phyloP scores from a whole-genome alignment of 2,888 invertebrate genomes.

The Ceramica pisi region DNA sequence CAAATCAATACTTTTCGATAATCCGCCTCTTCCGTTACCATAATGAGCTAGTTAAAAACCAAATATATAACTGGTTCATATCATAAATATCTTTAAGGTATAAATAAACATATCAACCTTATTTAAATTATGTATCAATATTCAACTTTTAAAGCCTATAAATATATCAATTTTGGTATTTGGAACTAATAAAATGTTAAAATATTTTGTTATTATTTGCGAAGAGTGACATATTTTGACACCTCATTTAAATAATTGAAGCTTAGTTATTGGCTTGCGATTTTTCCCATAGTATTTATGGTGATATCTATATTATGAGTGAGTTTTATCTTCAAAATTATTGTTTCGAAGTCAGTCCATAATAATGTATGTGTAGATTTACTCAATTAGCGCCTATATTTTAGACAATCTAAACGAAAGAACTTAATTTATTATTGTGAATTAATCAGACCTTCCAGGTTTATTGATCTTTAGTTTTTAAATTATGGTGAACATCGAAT shows the following conservation, averaged over 20 bases:
- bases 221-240: conserved; percentile 38
- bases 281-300: background rate
- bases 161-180: conserved; percentile 12
- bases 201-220: conserved; percentile 45
- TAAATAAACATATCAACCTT: conserved; percentile 51
- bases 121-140: conserved; percentile 40
- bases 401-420: too few relatives aligned
- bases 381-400: background rate
- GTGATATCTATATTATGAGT: background rate
- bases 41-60: conserved; percentile 44
- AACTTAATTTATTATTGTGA: too few relatives aligned
- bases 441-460: too few relatives aligned
- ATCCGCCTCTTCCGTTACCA: conserved; percentile 37
- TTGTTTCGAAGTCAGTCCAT: background rate
- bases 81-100: conserved; percentile 46
- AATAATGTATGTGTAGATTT: background rate
- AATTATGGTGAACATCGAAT: background rate
- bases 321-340: background rate
- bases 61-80: conserved; percentile 46
- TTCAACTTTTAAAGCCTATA: conserved; percentile 24
- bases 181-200: conserved; percentile 31
- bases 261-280: background rate
- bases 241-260: conserved; percentile 36
- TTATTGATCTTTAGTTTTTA: background rate
- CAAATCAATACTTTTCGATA: conserved; percentile 29